These are phyloP conservation scores for Eudyptes chrysolophus DNA, from an alignment of 2,113 vertebrate species.

Conservation along the genomic window DNA sequence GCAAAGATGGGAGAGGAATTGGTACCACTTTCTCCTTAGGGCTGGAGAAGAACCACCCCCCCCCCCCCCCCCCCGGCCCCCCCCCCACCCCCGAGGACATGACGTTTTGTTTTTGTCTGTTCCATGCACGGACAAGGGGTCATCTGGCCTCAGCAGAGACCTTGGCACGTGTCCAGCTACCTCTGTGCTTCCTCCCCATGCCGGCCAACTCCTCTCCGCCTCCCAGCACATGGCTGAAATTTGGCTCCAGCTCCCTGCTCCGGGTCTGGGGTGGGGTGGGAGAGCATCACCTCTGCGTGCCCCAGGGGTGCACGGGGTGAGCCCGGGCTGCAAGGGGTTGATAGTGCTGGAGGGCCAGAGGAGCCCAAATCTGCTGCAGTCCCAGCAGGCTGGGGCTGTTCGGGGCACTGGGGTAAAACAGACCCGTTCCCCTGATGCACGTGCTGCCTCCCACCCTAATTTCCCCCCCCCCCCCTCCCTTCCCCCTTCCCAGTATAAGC, in stretches of 20 bases:
- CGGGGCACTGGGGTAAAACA: rapidly evolving
- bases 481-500: neutral
- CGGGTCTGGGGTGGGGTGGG: rapidly evolving
- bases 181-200: neutral
- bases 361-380: neutral
- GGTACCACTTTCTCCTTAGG: neutral
- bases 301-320: neutral
- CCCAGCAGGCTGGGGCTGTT: neutral
- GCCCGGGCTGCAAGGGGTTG: neutral
- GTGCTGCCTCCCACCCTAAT: neutral
- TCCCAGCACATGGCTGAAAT: neutral
- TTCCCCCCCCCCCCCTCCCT: neutral
- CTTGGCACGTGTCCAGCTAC: rapidly evolving
- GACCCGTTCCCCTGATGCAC: rapidly evolving
- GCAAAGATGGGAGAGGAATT: neutral
- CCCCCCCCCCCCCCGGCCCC: too few species aligned
- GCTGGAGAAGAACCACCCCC: neutral
- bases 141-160: neutral
- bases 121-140: neutral
- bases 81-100: too few species aligned
- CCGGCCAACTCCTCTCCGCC: neutral
- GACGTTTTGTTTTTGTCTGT: rapidly evolving
- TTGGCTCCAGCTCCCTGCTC: neutral
- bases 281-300: neutral
- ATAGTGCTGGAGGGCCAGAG: too few species aligned